Evolutionary conservation across 1,140 invertebrate genomes (phyloP).

Genomic region (Diuraphis noxia): DNA sequence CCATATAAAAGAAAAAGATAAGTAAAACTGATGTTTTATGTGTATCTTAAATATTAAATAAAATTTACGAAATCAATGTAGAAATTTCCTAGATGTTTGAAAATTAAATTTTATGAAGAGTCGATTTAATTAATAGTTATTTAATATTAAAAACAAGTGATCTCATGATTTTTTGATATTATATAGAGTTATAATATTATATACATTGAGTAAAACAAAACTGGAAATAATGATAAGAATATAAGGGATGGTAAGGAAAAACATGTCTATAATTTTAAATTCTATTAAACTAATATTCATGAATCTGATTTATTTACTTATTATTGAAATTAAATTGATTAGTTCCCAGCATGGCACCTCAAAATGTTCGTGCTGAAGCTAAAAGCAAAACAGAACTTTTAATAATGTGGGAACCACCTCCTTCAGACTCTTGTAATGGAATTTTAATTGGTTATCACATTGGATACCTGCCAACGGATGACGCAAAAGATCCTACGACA

Average conservation of each 20-base stretch:
- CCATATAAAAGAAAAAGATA: too few species aligned
- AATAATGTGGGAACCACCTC: slow-evolving; percentile 87
- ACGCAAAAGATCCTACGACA: slow-evolving; percentile 54
- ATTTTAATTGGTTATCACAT: slow-evolving; percentile 91
- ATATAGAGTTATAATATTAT: too few species aligned
- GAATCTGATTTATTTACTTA: neutral
- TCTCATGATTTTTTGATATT: too few species aligned
- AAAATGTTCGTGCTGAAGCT: slow-evolving; percentile 81
- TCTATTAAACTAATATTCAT: neutral
- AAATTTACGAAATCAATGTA: too few species aligned
- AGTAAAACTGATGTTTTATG: too few species aligned
- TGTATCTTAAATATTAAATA: too few species aligned
- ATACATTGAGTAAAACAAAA: neutral
- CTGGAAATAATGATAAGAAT: neutral
- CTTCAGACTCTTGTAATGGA: slow-evolving; percentile 85
- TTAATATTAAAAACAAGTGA: too few species aligned
- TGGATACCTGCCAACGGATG: slow-evolving; percentile 73
- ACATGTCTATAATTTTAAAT: neutral
- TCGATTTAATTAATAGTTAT: too few species aligned
- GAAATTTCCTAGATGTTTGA: too few species aligned
- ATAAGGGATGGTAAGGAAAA: neutral
- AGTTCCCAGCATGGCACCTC: slow-evolving; percentile 85
- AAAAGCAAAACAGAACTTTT: slow-evolving; percentile 86
- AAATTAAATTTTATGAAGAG: too few species aligned
- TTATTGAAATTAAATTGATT: slow-evolving; percentile 31